Percentiles rank a stretch among this genome's conserved stretches.
Evolutionary conservation across 2,888 invertebrate species (phyloP).

Genomic region (Chironomus tentans): DNA sequence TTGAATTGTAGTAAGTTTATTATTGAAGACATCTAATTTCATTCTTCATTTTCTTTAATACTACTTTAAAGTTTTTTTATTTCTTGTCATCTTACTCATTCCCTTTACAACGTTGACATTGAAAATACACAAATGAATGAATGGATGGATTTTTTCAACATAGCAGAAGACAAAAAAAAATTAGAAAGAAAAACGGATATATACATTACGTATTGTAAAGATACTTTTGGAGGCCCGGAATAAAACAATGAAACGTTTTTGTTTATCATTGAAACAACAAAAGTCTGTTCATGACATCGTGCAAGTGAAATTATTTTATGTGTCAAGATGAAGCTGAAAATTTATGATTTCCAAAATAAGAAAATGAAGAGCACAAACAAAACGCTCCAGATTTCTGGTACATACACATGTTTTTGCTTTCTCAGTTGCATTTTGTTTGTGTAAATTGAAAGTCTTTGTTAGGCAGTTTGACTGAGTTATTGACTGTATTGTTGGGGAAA

Average conservation of each 20-base stretch:
- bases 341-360: background rate
- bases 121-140: background rate
- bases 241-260: conserved; percentile 4
- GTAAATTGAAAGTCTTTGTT: no score
- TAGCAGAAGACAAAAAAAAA: background rate
- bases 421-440: no score
- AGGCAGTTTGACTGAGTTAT: no score
- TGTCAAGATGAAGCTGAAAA: background rate
- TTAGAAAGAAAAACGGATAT: background rate
- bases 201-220: background rate
- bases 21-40: no score
- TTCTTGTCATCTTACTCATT: no score
- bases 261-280: conserved; percentile 4
- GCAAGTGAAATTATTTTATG: background rate
- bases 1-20: no score
- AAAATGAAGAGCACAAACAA: background rate
- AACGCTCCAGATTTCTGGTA: background rate
- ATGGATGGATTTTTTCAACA: background rate
- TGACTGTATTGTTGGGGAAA: no score
- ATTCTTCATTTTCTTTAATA: no score
- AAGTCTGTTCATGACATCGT: background rate
- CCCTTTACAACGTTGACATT: background rate
- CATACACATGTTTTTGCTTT: background rate
- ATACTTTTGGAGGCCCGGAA: background rate
- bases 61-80: no score